A percentile compares a stretch with the other conserved stretches of the same genome.
phyloP scores from a whole-genome alignment of 2,113 vertebrate species.

The Haemorhous mexicanus region DNA sequence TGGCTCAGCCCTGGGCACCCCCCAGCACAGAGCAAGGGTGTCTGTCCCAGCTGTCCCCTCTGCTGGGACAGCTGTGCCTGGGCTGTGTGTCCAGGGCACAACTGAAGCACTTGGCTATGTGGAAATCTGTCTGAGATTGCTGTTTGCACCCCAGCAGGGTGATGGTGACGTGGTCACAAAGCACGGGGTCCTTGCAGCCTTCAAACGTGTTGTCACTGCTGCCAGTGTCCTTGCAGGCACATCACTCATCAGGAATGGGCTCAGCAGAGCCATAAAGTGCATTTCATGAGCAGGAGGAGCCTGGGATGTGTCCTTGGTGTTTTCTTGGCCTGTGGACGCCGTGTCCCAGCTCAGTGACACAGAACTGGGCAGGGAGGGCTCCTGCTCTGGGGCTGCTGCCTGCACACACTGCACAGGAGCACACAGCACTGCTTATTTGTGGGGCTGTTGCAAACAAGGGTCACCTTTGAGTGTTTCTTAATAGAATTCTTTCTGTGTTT shows the following conservation, averaged over 20 bases:
- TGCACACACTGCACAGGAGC: not conserved
- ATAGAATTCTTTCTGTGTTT: not conserved
- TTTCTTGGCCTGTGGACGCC: fast-evolving
- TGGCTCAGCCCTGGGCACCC: not conserved
- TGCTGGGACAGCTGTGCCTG: not conserved
- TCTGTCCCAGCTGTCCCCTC: not conserved
- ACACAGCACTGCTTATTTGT: not conserved
- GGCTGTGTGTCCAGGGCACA: not conserved
- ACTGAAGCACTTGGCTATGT: fast-evolving
- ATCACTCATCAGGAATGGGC: not conserved
- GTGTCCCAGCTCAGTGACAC: not conserved
- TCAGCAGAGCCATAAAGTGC: not conserved
- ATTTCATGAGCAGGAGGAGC: not conserved
- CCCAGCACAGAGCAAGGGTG: not conserved
- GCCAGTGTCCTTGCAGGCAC: not conserved
- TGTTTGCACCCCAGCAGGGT: not conserved
- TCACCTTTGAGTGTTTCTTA: not conserved
- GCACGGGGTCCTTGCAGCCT: not conserved
- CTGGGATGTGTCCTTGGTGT: not conserved
- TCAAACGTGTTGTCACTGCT: not conserved
- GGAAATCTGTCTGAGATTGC: not conserved
- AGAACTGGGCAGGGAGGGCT: not conserved
- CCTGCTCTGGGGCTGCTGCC: not conserved
- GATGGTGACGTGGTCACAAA: fast-evolving
- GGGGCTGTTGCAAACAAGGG: not conserved